Conservation (phyloP, 1,140 invertebrate genomes). For the Cydia splendana region DNA sequence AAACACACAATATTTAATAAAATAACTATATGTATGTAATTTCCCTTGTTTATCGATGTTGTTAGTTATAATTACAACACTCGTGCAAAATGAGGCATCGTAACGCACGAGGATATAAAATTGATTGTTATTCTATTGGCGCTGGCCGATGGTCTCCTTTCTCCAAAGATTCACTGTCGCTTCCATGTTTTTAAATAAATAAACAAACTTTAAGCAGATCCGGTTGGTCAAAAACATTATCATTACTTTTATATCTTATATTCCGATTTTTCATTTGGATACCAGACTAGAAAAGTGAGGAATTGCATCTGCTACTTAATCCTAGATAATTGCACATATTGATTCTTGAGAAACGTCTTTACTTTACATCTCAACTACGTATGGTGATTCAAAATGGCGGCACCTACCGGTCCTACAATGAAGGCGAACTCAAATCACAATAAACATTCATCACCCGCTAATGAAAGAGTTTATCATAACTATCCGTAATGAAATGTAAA, state of each 20-base stretch:
- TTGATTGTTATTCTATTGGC: slow-evolving; percentile 51
- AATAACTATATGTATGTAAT: no score
- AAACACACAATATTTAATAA: no score
- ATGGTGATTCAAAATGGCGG: neutral
- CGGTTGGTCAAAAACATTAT: neutral
- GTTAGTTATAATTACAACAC: neutral
- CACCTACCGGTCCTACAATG: neutral
- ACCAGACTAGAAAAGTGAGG: no score
- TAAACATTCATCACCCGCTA: slow-evolving; percentile 23
- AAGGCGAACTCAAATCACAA: neutral
- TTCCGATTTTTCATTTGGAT: no score
- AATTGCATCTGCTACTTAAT: no score
- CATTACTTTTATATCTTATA: neutral
- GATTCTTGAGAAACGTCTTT: neutral
- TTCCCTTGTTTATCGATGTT: neutral
- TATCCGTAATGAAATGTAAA: slow-evolving; percentile 29
- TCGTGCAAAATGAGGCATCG: slow-evolving; percentile 35
- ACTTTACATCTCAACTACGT: neutral
- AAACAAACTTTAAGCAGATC: slow-evolving; percentile 13
- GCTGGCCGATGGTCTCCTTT: slow-evolving; percentile 48
- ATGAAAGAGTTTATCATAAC: slow-evolving; percentile 32
- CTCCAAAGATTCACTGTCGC: slow-evolving; percentile 44
- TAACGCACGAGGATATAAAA: slow-evolving; percentile 48
- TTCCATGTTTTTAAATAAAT: slow-evolving; percentile 39
- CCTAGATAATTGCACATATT: no score